Evolutionary conservation across 2,113 vertebrate species (phyloP).

Genomic region (Corynorhinus townsendii): DNA sequence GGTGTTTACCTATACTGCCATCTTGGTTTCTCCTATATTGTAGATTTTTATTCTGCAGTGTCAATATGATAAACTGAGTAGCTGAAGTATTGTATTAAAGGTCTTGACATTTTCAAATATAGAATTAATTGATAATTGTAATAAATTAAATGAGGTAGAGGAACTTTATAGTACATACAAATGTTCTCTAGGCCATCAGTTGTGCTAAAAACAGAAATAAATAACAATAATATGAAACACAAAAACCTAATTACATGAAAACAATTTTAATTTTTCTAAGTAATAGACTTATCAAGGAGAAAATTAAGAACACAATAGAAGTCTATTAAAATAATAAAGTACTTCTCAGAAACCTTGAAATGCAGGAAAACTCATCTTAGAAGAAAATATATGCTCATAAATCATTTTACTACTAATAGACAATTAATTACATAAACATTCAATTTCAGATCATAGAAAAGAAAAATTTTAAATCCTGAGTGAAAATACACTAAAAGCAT

Average conservation of each 20-base stretch:
- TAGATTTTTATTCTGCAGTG: constrained; percentile 46
- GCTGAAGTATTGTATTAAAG: background rate
- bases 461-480: background rate
- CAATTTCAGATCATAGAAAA: background rate
- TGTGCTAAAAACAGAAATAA: constrained; percentile 37
- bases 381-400: background rate
- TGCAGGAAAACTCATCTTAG: background rate
- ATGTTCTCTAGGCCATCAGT: background rate
- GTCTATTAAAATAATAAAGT: background rate
- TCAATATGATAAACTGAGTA: background rate
- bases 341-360: background rate
- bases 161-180: background rate
- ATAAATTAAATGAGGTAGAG: constrained; percentile 3
- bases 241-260: background rate
- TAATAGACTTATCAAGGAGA: background rate
- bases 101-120: background rate
- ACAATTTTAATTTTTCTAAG: background rate
- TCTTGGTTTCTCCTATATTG: background rate
- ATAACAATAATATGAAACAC: background rate
- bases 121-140: constrained; percentile 5
- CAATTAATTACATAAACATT: background rate
- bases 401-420: background rate
- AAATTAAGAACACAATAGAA: background rate
- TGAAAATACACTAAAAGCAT: constrained; percentile 11
- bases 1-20: no score